These are phyloP conservation scores for Myzus persicae DNA, from an alignment of 1,140 invertebrate species.

Conservation along the genomic window DNA sequence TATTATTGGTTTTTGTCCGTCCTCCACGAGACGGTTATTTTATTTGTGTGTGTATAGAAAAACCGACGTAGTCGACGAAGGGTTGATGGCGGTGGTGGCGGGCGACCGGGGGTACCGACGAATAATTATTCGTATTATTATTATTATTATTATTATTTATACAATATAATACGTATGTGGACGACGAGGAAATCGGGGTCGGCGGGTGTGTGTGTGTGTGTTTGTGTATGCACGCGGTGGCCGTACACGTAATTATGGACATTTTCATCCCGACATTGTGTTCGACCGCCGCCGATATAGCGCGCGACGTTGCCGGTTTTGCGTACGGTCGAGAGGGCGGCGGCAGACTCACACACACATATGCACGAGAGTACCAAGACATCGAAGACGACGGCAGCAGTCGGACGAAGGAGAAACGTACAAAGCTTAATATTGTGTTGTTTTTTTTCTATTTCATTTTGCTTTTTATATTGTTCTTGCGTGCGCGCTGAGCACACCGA, in stretches of 20 bases:
- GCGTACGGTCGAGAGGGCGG: slow-evolving; percentile 27
- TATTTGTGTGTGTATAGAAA: background rate
- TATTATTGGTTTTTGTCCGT: background rate
- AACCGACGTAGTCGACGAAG: background rate
- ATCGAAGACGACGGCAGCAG: background rate
- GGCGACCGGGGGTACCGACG: background rate
- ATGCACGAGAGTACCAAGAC: background rate
- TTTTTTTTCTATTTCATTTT: slow-evolving; percentile 28
- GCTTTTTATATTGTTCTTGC: slow-evolving; percentile 26
- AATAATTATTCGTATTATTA: background rate
- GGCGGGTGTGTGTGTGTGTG: background rate
- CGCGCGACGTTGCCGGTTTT: slow-evolving; percentile 50
- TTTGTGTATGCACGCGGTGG: background rate
- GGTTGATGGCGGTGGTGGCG: background rate
- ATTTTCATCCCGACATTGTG: slow-evolving; percentile 56
- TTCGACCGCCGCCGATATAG: slow-evolving; percentile 33
- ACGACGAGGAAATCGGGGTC: background rate
- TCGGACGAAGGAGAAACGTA: slow-evolving; percentile 18
- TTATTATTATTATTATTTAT: background rate
- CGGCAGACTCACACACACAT: background rate
- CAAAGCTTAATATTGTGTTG: slow-evolving; percentile 2
- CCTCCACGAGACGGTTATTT: background rate
- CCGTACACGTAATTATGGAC: slow-evolving; percentile 53
- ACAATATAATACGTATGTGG: background rate
- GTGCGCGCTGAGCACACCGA: background rate